phyloP scores from a whole-genome alignment of 2,888 invertebrate species.

The Actias luna region DNA sequence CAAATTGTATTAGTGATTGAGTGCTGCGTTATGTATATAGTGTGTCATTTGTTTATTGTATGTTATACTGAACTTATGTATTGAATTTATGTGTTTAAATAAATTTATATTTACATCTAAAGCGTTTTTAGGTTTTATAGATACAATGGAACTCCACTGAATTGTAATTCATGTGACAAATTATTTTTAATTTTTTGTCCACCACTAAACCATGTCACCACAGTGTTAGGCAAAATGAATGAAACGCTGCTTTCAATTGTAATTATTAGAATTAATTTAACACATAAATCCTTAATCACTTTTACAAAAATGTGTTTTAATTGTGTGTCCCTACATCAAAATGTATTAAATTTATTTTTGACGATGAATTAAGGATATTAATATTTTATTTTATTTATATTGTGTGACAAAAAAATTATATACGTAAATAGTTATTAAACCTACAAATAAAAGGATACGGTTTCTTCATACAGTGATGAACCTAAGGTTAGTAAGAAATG shows the following conservation, averaged over 20 bases:
- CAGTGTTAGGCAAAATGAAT: not conserved
- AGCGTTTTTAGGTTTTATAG: not conserved
- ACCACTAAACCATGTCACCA: not conserved
- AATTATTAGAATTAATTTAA: not conserved
- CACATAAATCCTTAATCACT: not conserved
- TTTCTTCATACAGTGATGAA: no score
- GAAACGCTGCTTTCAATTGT: not conserved
- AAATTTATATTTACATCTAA: not conserved
- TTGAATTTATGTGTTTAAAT: not conserved
- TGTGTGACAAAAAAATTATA: no score
- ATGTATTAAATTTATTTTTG: not conserved
- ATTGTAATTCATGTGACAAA: not conserved
- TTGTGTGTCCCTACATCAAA: not conserved
- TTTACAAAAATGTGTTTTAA: conserved; percentile 1
- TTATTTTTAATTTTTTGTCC: not conserved
- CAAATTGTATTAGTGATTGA: conserved; percentile 50
- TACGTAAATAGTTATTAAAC: no score
- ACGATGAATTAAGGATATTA: not conserved
- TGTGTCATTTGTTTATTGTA: conserved; percentile 41
- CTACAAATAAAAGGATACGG: no score
- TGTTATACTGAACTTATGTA: conserved; percentile 21
- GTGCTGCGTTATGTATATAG: conserved; percentile 63
- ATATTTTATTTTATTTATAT: no score
- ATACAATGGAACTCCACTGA: not conserved
- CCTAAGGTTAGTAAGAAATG: no score